Evolutionary conservation across 1,140 invertebrate genomes (phyloP).

Genomic region (Helicorthomorpha holstii): DNA sequence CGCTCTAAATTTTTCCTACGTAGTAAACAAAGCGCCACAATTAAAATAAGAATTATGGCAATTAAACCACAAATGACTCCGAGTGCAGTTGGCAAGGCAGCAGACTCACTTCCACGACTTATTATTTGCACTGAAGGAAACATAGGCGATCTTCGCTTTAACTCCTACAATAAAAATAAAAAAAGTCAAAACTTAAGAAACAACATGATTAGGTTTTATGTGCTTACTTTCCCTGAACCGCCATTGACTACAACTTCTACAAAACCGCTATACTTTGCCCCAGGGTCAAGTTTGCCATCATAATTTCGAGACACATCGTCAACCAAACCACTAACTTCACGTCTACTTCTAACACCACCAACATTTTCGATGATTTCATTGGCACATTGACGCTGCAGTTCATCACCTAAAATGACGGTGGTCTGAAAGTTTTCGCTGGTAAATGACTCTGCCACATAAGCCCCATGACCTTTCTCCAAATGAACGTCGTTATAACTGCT

Average conservation of each 20-base stretch:
- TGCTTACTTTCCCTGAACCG: neutral
- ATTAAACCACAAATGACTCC: slow-evolving; percentile 39
- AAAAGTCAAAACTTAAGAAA: neutral
- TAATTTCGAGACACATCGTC: slow-evolving; percentile 3
- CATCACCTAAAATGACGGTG: slow-evolving; percentile 48
- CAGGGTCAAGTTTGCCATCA: slow-evolving; percentile 53
- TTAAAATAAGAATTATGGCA: slow-evolving; percentile 41
- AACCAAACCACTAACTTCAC: slow-evolving; percentile 1
- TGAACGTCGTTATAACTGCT: slow-evolving; percentile 55
- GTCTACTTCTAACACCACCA: neutral
- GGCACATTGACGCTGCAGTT: slow-evolving; percentile 26
- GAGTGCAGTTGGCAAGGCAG: slow-evolving; percentile 14
- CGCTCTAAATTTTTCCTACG: neutral
- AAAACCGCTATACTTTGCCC: slow-evolving; percentile 63
- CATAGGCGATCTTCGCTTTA: slow-evolving; percentile 30
- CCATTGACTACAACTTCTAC: slow-evolving; percentile 34
- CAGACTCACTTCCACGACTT: slow-evolving; percentile 3
- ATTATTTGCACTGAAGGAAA: neutral
- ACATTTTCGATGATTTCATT: slow-evolving; percentile 14
- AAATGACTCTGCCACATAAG: slow-evolving; percentile 66
- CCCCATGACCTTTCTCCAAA: slow-evolving; percentile 38
- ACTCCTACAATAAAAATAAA: slow-evolving; percentile 10
- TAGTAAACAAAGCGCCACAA: slow-evolving; percentile 32
- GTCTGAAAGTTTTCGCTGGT: slow-evolving; percentile 37
- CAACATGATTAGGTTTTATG: neutral